Evolutionary conservation across 2,113 vertebrate species (phyloP), one percentile per base, ranked within the genome.

Genomic region (Plecotus auritus): DNA sequence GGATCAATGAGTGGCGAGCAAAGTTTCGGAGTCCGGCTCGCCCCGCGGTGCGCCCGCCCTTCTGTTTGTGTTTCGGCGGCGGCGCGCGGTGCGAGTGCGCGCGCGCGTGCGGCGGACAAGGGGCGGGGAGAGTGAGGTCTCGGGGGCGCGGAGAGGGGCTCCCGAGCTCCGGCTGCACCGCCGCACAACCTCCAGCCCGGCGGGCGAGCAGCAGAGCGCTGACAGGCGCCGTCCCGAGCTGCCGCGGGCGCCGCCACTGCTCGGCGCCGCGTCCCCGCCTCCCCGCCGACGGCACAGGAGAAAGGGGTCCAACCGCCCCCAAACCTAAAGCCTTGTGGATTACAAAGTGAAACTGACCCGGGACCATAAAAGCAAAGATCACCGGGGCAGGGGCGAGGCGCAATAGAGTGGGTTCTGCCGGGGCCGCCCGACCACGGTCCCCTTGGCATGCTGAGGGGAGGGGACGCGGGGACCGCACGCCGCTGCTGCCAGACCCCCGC

Each of bases 1-100:
- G 35, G 95, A 90, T 86, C 96, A 7, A 70, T 20, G 95, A 92
- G 97, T 1, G 61, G 69, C 40, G 61, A 59, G 96, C 97, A 92
- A 98, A 98, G 96, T 98, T 98, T 97, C 83, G 51, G 85, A 86
- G 94, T 13, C 80, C n/a, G 0, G 94, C 95, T 88, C 84, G 4
- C 82, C n/a, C 77, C 77, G 82, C 85, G 35, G 7, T 20, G 91
- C 16, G 42, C 95, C 91, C 95, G 67, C 95, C 78, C 78, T 85
- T 14, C 37, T 54, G 84, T n/a, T 42, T 47, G 88, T 22, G 84
- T n/a, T 76, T 35, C 69, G 76, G 64, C 35, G 54, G 70, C n/a
- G 64, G n/a, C 90, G 67, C 67, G 94, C 9, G 4, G 47, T 1
- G 74, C 23, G 85, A 20, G 80, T 42, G 85, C 1, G 96, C 20